Conservation (phyloP, 2,888 invertebrate species). For the Odontothrips loti region DNA sequence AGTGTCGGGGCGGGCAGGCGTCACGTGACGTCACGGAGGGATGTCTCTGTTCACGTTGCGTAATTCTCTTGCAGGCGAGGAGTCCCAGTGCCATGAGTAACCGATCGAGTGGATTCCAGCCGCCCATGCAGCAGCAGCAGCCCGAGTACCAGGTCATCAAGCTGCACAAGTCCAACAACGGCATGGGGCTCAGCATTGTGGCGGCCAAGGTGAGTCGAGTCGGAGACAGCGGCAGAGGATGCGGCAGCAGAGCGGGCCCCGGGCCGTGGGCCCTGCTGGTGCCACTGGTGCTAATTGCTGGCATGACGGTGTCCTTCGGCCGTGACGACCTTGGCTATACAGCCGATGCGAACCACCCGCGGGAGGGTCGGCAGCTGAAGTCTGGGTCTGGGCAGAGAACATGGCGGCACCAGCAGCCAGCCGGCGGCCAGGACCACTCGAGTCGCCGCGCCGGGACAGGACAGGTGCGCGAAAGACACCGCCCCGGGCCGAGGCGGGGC, state of each 20-base stretch:
- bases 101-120: constrained; percentile 52
- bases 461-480: background rate
- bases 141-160: constrained; percentile 80
- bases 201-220: constrained; percentile 76
- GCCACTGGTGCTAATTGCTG: no score
- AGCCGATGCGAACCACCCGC: no score
- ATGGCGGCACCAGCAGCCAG: no score
- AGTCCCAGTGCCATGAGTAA: constrained; percentile 64
- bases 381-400: no score
- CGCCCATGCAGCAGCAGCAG: constrained; percentile 51
- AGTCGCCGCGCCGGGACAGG: background rate
- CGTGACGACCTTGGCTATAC: no score
- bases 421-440: no score
- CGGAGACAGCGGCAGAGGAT: background rate
- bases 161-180: constrained; percentile 88
- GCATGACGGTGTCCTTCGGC: no score
- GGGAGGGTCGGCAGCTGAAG: no score
- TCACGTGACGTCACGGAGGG: no score
- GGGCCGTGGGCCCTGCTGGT: no score
- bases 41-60: constrained; percentile 43
- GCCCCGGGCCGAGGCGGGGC: background rate
- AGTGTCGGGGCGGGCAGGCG: background rate
- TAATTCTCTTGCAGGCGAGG: constrained; percentile 48
- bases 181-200: constrained; percentile 98
- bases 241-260: no score